Conservation (phyloP, 2,888 invertebrate genomes). For the Ochropleura leucogaster region DNA sequence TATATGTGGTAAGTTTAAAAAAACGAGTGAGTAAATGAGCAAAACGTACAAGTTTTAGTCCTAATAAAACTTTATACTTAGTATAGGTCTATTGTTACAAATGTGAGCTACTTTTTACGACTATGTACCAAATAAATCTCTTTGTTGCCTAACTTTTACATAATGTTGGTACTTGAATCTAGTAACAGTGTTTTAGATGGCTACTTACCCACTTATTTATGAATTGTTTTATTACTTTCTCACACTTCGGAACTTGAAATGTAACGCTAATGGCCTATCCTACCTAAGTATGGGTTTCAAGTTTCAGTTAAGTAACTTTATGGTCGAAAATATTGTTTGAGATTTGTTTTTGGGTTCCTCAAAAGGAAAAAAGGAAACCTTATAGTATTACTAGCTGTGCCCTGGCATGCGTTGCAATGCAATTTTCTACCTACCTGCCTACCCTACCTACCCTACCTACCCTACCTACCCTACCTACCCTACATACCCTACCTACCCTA, state of each 20-base stretch:
- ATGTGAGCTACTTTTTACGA: slow-evolving; percentile 30
- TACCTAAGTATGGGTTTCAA: not conserved
- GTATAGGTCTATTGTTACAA: slow-evolving; percentile 16
- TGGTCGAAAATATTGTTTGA: not conserved
- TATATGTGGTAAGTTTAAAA: not conserved
- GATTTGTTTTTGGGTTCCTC: not conserved
- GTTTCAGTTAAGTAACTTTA: slow-evolving; percentile 9
- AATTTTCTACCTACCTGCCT: too few species aligned
- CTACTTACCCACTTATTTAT: slow-evolving; percentile 7
- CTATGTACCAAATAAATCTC: slow-evolving; percentile 37
- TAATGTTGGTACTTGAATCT: slow-evolving; percentile 34
- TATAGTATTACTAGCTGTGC: too few species aligned
- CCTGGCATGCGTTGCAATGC: too few species aligned
- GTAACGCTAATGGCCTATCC: slow-evolving; percentile 8
- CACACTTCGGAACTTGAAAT: slow-evolving; percentile 12
- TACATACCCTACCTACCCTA: too few species aligned
- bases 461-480: too few species aligned
- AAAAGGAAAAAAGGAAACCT: too few species aligned
- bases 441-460: too few species aligned
- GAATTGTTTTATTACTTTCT: slow-evolving; percentile 26
- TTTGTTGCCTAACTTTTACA: slow-evolving; percentile 37
- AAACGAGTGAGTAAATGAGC: slow-evolving; percentile 6
- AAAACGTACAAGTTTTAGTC: slow-evolving; percentile 27
- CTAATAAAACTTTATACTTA: slow-evolving; percentile 31
- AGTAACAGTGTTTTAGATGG: slow-evolving; percentile 10